These are phyloP conservation scores for Peromyscus californicus DNA, from an alignment of 2,113 vertebrate species.

Conservation along the genomic window DNA sequence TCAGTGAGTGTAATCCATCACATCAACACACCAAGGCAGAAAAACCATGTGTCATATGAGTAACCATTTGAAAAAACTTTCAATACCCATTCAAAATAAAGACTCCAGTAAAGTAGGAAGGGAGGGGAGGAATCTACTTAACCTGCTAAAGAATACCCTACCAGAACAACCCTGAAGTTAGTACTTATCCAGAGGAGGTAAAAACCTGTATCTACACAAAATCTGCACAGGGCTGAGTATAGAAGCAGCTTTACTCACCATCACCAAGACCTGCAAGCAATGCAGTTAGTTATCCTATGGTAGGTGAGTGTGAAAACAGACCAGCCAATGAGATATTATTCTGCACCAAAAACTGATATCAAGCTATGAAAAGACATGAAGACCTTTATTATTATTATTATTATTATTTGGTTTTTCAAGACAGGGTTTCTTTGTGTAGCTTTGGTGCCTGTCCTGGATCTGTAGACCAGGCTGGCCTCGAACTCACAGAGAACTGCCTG, in stretches of 20 bases:
- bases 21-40: background rate
- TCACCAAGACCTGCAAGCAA: background rate
- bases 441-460: too few relatives aligned
- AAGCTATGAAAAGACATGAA: background rate
- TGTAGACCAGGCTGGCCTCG: too few relatives aligned
- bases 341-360: background rate
- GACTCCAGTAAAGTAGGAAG: background rate
- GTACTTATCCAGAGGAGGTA: background rate
- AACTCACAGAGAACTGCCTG: too few relatives aligned
- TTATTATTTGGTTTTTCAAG: too few relatives aligned
- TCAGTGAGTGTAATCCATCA: background rate
- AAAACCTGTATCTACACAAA: background rate
- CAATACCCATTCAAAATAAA: background rate
- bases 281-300: background rate
- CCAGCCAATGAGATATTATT: background rate
- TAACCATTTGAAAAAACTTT: background rate
- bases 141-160: background rate
- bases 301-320: background rate
- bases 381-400: too few relatives aligned
- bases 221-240: background rate
- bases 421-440: too few relatives aligned
- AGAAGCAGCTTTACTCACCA: background rate
- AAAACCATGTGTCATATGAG: background rate
- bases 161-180: background rate
- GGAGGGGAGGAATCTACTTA: background rate